These are phyloP conservation scores for Clunio marinus DNA, from an alignment of 2,888 invertebrate genomes.

Conservation along the genomic window DNA sequence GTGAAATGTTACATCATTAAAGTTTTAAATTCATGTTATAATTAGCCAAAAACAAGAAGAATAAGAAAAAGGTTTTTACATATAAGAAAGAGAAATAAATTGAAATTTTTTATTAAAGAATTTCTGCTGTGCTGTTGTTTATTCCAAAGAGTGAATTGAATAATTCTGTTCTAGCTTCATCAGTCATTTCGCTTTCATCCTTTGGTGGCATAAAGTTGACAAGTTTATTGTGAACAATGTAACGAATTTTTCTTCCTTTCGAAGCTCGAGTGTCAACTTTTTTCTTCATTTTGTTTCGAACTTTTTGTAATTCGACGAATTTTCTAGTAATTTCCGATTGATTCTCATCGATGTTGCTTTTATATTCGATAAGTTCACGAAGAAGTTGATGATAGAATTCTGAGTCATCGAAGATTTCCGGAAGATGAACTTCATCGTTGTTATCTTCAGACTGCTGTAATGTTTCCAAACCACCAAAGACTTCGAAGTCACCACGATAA, in stretches of 20 bases:
- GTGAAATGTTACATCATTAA: slow-evolving; percentile 33
- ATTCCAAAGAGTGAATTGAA: slow-evolving; percentile 78
- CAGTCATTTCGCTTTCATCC: slow-evolving; percentile 63
- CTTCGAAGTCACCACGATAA: slow-evolving; percentile 68
- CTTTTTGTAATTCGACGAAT: slow-evolving; percentile 86
- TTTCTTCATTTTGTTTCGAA: slow-evolving; percentile 86
- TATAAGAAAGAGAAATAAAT: slow-evolving; percentile 4
- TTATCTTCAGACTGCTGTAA: slow-evolving; percentile 47
- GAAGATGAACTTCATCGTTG: slow-evolving; percentile 60
- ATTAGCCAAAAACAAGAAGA: too few relatives aligned
- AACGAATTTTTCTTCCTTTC: slow-evolving; percentile 87
- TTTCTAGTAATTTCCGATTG: slow-evolving; percentile 82
- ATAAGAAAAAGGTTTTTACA: slow-evolving; percentile 6
- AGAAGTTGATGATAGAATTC: slow-evolving; percentile 95
- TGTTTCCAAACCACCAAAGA: slow-evolving; percentile 55
- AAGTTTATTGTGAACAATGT: slow-evolving; percentile 77
- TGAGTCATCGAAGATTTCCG: slow-evolving; percentile 91
- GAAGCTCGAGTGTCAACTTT: slow-evolving; percentile 91
- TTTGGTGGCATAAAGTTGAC: slow-evolving; percentile 89
- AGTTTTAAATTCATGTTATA: too few relatives aligned
- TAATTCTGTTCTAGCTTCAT: slow-evolving; percentile 74
- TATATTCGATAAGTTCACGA: slow-evolving; percentile 86
- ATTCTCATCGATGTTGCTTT: slow-evolving; percentile 77
- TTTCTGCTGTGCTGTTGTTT: slow-evolving; percentile 52
- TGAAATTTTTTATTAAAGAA: slow-evolving; percentile 1